Evolutionary conservation across 2,113 vertebrate genomes (phyloP).

Genomic region (Scomber colias): DNA sequence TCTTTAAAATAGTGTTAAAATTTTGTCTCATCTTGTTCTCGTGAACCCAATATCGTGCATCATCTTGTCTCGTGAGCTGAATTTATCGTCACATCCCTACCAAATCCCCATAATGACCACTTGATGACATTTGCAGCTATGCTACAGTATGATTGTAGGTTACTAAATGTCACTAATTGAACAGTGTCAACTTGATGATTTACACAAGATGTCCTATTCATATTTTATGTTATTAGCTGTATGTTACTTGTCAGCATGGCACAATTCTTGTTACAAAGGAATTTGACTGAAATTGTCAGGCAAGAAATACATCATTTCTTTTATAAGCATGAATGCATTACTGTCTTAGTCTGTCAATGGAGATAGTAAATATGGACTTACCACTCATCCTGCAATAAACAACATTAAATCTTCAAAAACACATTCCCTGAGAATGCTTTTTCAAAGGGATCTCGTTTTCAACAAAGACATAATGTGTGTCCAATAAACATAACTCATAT

Average conservation of each 20-base stretch:
- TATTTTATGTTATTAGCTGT: no score
- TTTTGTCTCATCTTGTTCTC: no score
- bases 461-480: background rate
- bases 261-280: no score
- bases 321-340: no score
- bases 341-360: background rate
- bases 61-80: no score
- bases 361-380: background rate
- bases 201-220: no score
- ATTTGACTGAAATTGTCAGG: no score
- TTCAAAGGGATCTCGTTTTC: background rate
- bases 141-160: background rate
- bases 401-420: constrained; percentile 30
- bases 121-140: background rate
- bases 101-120: background rate
- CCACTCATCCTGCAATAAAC: background rate
- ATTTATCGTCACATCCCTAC: no score
- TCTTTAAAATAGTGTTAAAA: no score
- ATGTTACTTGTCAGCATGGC: no score
- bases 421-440: background rate
- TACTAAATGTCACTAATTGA: background rate
- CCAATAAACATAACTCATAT: constrained; percentile 7
- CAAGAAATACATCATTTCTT: no score
- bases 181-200: background rate
- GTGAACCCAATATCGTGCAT: no score